Conservation (phyloP, 2,888 invertebrate species). For the Cryptops parisi region DNA sequence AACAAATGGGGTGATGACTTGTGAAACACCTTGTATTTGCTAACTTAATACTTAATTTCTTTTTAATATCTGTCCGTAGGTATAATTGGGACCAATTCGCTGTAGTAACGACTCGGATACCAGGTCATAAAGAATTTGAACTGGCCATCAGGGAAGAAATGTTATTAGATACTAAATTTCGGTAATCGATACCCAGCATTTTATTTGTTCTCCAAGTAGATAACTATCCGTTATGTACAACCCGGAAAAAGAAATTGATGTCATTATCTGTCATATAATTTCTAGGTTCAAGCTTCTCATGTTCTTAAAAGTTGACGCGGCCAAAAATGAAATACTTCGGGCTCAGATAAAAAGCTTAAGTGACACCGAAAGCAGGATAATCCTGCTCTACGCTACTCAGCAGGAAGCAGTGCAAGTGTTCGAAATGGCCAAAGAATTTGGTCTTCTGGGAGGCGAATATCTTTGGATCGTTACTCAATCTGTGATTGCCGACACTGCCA, state of each 20-base stretch:
- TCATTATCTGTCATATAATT: no score
- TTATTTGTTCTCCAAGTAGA: no score
- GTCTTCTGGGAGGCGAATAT: constrained; percentile 25
- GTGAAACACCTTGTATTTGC: no score
- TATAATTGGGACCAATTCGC: constrained; percentile 96
- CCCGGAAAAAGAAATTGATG: no score
- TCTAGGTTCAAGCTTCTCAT: background rate
- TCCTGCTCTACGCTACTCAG: constrained; percentile 25
- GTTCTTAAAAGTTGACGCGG: background rate
- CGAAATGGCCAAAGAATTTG: constrained; percentile 23
- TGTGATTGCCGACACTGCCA: constrained; percentile 26
- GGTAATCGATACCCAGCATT: no score
- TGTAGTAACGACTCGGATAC: constrained; percentile 81
- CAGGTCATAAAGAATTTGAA: constrained; percentile 89
- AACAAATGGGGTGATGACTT: no score
- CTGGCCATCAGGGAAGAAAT: constrained; percentile 81
- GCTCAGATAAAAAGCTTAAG: constrained; percentile 38
- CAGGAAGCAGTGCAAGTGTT: constrained; percentile 19
- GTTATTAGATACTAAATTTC: no score
- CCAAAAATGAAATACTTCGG: background rate
- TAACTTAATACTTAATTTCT: no score
- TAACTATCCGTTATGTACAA: no score
- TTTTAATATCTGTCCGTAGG: no score
- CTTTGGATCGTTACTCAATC: constrained; percentile 31
- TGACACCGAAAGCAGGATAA: constrained; percentile 35